These are phyloP conservation scores for Peromyscus eremicus DNA, from an alignment of 2,797 vertebrate species.

Conservation along the genomic window DNA sequence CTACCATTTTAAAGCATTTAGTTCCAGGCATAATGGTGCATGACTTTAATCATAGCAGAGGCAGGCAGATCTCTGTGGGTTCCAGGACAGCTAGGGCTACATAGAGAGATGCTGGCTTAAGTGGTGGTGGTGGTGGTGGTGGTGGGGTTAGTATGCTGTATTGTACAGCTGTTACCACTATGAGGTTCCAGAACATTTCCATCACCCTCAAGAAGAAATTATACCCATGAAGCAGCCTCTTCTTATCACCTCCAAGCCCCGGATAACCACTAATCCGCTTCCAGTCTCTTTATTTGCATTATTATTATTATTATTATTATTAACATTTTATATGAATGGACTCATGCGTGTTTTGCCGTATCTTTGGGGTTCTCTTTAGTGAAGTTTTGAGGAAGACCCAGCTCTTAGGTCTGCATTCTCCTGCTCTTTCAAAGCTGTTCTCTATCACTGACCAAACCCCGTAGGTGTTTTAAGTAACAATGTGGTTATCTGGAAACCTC, in stretches of 20 bases:
- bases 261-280: neutral
- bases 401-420: neutral
- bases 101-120: neutral
- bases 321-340: conserved; percentile 12
- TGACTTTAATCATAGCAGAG: neutral
- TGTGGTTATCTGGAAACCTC: neutral
- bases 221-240: neutral
- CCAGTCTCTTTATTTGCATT: neutral
- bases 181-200: conserved; percentile 20
- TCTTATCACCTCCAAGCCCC: neutral
- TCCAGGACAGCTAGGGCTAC: neutral
- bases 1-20: neutral
- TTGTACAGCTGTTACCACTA: neutral
- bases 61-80: neutral
- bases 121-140: neutral
- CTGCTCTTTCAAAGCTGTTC: neutral
- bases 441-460: neutral
- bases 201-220: neutral
- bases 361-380: conserved; percentile 2
- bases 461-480: neutral
- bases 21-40: neutral
- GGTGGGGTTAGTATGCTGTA: neutral
- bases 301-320: no score
- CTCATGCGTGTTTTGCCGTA: neutral
- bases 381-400: conserved; percentile 9